phyloP scores from a whole-genome alignment of 2,888 invertebrate species.

The Protophormia terraenovae region DNA sequence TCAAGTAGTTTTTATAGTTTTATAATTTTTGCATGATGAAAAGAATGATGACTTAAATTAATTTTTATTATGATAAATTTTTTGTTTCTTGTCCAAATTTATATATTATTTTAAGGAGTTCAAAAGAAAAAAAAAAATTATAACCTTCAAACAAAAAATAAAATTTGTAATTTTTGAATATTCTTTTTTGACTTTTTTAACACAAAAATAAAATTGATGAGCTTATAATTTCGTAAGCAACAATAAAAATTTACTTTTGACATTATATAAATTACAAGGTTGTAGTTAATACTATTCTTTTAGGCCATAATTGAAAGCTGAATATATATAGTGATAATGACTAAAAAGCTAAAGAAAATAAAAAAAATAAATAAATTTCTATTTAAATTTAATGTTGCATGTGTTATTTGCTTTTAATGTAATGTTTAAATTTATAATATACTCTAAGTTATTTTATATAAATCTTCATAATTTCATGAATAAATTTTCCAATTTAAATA shows the following conservation, averaged over 20 bases:
- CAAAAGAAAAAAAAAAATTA: neutral
- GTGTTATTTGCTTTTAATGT: too few relatives aligned
- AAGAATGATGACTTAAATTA: constrained; percentile 3
- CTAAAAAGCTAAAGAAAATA: neutral
- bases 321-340: too few relatives aligned
- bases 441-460: too few relatives aligned
- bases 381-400: too few relatives aligned
- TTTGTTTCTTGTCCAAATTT: neutral
- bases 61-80: constrained; percentile 44
- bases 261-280: neutral
- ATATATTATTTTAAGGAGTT: neutral
- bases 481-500: too few relatives aligned
- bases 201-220: neutral
- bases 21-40: constrained; percentile 5
- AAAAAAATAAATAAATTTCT: too few relatives aligned
- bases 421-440: too few relatives aligned
- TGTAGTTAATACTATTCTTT: neutral
- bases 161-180: neutral
- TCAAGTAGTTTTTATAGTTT: constrained; percentile 21
- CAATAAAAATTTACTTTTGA: neutral
- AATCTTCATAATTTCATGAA: too few relatives aligned
- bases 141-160: neutral
- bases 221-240: neutral
- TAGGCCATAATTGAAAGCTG: neutral
- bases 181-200: neutral